Evolutionary conservation across 64 coral and sea anemone species (phyloP), one percentile per base, ranked within the genome.

Genomic region (Stichodactyla mertensii): DNA sequence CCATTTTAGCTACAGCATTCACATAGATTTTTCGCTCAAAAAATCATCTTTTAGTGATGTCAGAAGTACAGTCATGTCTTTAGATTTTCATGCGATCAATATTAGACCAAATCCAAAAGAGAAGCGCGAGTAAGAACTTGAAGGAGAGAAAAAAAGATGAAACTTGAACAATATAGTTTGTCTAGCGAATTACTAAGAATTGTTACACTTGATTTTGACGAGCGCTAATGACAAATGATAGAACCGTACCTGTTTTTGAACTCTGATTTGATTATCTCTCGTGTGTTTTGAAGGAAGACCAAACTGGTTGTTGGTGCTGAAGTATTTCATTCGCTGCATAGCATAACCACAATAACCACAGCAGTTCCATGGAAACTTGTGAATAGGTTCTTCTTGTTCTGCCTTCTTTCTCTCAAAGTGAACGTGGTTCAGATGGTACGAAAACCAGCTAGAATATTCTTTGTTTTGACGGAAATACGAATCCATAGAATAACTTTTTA

Each of bases 401-500:
- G 18, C 7, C 22, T n/a, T 92, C 57, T 52, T 83, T 16, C 64
- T 86, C 52, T 83, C 64, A 83, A 87, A 92, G 55, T 92, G 61
- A 24, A 92, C 90, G 31, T 92, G 90, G 55, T 82, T 82, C 19
- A 92, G 71, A 77, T 92, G 90, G 57, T 92, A 92, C 14, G 90
- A 92, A 57, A 87, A 92, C 90, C 90, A 92, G 53, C 28, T 55
- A 4, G 52, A 81, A 81, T 81, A 81, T 55, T n/a, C 53, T 11
- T 54, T 55, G 1, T 81, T 53, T 53, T 0, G 13, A 54, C 53
- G 36, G 36, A 45, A 45, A 19, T 81, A 52, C 15, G 78, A 51
- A 55, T 81, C 78, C 78, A 81, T 81, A 20, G 78, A 53, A 81
- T 53, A 1, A 13, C 6, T 19, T 71, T 71, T 58, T 58, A 58